These are phyloP conservation scores for Ormia ochracea DNA, from an alignment of 2,888 invertebrate species.

Conservation along the genomic window DNA sequence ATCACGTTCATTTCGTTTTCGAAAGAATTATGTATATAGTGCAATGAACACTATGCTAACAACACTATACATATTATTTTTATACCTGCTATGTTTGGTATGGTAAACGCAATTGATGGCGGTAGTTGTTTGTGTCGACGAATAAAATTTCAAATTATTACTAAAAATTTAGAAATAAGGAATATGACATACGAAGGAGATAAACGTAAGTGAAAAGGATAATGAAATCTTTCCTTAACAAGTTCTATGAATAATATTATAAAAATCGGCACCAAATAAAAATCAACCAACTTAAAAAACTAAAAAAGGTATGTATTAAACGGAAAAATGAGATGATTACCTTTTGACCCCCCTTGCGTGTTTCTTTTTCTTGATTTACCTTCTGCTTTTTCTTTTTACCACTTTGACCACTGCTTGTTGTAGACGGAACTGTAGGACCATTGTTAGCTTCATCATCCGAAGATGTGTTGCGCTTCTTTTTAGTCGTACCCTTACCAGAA, in stretches of 20 bases:
- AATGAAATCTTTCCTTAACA: background rate
- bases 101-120: no score
- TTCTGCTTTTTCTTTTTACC: conserved; percentile 78
- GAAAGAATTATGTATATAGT: no score
- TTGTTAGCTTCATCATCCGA: conserved; percentile 75
- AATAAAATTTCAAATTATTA: no score
- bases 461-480: conserved; percentile 79
- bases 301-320: conserved; percentile 44
- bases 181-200: no score
- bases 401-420: conserved; percentile 71
- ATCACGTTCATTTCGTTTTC: no score
- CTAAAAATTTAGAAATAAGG: no score
- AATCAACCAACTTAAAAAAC: background rate
- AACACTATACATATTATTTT: no score
- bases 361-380: conserved; percentile 78
- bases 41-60: no score
- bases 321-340: conserved; percentile 72
- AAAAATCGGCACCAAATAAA: background rate
- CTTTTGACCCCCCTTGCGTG: conserved; percentile 77
- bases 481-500: conserved; percentile 78
- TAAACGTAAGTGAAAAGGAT: no score
- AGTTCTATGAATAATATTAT: background rate
- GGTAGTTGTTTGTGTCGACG: no score
- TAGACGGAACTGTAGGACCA: conserved; percentile 50
- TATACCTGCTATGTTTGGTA: no score